Base-by-base conservation (phyloP, 2,888 invertebrate species). In the Silvanus unidentatus region DNA sequence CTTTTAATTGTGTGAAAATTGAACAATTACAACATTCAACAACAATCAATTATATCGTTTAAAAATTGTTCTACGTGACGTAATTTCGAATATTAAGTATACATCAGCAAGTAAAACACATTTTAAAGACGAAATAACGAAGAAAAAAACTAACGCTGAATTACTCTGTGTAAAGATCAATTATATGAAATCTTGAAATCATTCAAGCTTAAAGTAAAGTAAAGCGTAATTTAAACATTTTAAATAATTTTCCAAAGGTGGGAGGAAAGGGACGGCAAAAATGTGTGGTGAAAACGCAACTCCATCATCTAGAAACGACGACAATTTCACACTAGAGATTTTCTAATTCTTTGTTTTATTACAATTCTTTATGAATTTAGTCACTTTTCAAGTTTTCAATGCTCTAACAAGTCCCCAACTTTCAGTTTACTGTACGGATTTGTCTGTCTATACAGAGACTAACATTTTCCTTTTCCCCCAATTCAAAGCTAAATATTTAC, bases 141-240 rank as follows among this genome's bases (percentile, higher is more conserved):
- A 22, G 3, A 5, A 22, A 5, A 22, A 5, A 22, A 3, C 22
- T 22, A 22, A 3, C 22, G 22, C 4, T 22, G 8, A 22, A 22
- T 22, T 22, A 22, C 3, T 5, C 22, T 22, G 22, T 22, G 14
- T 16, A 37, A 37, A 37, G 16, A 37, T 37, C 37, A 16, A 37
- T 15, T 15, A 37, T 12, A 15, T 12, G 37, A 13, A 37, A 15
- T 37, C 37, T 6, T 12, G 37, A 13, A 37, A 15, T 37, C 37
- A 37, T 16, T 37, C 37, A 16, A 37, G 37, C 15, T 16, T 16
- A 37, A 16, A 12, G 38, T 15, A 15, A 11, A 37, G n/a, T 15
- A 37, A 37, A 16, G 37, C 37, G 37, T 37, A 37, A 13, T 37
- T 37, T 12, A 37, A 37, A 37, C 37, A 37, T 37, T 37, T 37